These are phyloP conservation scores for Notarius quadriscutis DNA, from an alignment of 2,113 vertebrate genomes.

Conservation along the genomic window DNA sequence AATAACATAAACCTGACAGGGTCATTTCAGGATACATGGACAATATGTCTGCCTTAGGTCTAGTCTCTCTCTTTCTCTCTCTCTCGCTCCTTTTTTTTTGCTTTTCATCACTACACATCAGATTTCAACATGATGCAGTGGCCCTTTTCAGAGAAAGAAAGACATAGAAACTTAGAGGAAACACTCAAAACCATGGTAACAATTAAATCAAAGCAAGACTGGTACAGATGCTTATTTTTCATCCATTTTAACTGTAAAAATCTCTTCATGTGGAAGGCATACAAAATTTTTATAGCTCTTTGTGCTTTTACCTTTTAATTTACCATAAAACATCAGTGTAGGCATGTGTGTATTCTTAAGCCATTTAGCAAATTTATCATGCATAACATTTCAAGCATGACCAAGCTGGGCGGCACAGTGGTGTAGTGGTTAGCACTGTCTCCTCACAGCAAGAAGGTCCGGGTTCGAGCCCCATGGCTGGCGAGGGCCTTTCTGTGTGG, in stretches of 20 bases:
- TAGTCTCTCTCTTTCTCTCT: constrained; percentile 1
- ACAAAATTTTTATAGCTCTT: constrained; percentile 2
- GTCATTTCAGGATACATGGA: constrained; percentile 57
- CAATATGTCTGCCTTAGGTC: constrained; percentile 52
- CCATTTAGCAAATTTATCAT: not conserved
- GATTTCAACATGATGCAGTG: constrained; percentile 3
- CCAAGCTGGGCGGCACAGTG: too few relatives aligned
- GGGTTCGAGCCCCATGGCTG: too few relatives aligned
- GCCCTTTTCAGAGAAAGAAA: constrained; percentile 8
- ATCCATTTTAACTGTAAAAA: constrained; percentile 12
- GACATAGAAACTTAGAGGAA: constrained; percentile 12
- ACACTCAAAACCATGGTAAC: not conserved
- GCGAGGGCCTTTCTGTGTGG: too few relatives aligned
- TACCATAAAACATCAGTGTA: constrained; percentile 2
- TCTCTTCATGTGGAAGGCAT: constrained; percentile 37
- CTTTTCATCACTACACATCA: constrained; percentile 27
- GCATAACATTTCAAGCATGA: not conserved
- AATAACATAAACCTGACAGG: constrained; percentile 58
- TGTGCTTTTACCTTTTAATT: not conserved
- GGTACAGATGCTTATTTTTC: not conserved
- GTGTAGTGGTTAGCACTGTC: too few relatives aligned
- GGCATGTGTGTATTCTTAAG: not conserved
- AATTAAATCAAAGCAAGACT: constrained; percentile 4
- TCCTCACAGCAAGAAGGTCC: too few relatives aligned
- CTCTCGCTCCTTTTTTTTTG: not conserved